Conservation (phyloP, 2,113 vertebrate species). For the Dolichotis patagonum region DNA sequence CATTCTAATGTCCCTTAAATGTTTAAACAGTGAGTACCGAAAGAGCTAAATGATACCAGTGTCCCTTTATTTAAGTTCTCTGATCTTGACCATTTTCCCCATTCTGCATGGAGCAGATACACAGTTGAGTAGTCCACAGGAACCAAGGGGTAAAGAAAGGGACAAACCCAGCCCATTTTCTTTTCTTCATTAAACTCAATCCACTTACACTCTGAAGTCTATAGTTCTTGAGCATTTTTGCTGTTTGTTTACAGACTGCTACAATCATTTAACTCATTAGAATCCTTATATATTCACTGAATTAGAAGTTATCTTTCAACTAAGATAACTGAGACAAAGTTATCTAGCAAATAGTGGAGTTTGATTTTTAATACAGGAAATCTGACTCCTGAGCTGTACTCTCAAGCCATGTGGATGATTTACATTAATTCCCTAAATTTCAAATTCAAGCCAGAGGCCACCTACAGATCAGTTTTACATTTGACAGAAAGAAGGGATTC, state of each 20-base stretch:
- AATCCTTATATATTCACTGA: not conserved
- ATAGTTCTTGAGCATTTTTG: not conserved
- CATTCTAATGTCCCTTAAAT: not conserved
- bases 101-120: not conserved
- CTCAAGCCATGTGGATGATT: not conserved
- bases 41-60: not conserved
- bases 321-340: not conserved
- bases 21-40: not conserved
- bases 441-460: not conserved
- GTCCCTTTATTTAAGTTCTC: not conserved
- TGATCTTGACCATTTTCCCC: not conserved
- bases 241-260: not conserved
- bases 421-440: slow-evolving; percentile 51
- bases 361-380: slow-evolving; percentile 4
- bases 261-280: not conserved
- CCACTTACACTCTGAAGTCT: not conserved
- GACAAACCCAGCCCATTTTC: not conserved
- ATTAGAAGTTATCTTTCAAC: not conserved
- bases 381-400: not conserved
- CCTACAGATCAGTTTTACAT: not conserved
- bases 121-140: not conserved
- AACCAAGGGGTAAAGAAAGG: not conserved
- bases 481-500: not conserved
- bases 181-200: slow-evolving; percentile 16
- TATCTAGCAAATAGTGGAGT: not conserved